Evolutionary conservation across 2,888 invertebrate species (phyloP), one percentile per base, ranked within the genome.

Genomic region (Acronicta aceris): DNA sequence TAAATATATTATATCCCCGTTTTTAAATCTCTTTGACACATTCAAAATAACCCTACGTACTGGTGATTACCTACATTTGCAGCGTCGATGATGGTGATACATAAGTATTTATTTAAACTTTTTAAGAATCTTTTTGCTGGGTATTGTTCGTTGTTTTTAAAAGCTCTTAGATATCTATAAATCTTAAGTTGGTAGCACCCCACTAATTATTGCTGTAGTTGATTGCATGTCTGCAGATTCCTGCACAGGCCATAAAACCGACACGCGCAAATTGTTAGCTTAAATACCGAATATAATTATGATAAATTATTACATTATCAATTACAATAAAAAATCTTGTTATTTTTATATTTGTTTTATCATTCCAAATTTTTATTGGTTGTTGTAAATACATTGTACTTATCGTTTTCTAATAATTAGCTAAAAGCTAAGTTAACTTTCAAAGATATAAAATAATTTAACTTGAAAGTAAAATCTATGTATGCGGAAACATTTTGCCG

Each of bases 401-500:
- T 2, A 33, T 33, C n/a, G 33, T 38, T 38, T 12, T 12, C n/a
- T 38, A 38, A 38, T n/a, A 38, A 38, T 5, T 38, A 38, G 5
- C 38, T n/a, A 38, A n/a, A 5, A n/a, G n/a, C 5, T 4, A 13
- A 13, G 13, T 36, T n/a, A 13, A 2, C n/a, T 12, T 33, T 12
- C 12, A 17, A 21, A 21, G 5, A 21, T 15, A 16, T 33, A 12
- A 16, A 48, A 30, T 33, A 13, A 17, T 13, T 8, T 8, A 10
- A 27, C 6, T 56, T 42, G 15, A 36, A 50, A 45, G 13, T 15
- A 42, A 47, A 30, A 45, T n/a, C n/a, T 7, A 2, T 38, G 21
- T 17, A 15, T 3, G 13, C 8, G 38, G 36, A 49, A 62, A 42
- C 36, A 21, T 45, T 59, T 62, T 71, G 59, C 86, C 87, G 86